Evolutionary conservation across 1,140 invertebrate species (phyloP), one percentile per base, ranked within the genome.

Genomic region (Orchesella cincta): DNA sequence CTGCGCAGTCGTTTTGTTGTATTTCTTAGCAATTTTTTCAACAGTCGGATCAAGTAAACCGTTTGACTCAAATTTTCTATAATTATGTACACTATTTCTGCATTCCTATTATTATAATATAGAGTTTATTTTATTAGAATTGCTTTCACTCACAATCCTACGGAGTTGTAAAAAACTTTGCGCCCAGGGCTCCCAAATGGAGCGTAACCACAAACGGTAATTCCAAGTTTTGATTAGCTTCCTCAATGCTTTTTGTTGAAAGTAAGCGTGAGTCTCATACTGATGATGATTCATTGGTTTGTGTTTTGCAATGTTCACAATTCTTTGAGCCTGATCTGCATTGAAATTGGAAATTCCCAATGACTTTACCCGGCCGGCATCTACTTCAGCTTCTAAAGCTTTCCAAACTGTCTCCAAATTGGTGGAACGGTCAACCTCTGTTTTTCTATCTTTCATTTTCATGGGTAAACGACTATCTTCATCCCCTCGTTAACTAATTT

Each of bases 161-260:
- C 18, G 52, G 29, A 33, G 18, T 33, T 64, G 33, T 54, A 70
- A 34, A 70, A 73, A 8, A 12, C 73, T 75, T 73, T 52, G 64
- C 82, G 77, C n/a, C 90, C 92, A 77, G 89, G 90, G 1, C 91
- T 91, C 0, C 92, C 94, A 1, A 97, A 84, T 0, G 94, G 93
- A 31, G 92, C 91, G 83, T 96, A 97, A 0, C 92, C 94, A 0
- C 91, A 94, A 26, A 97, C 84, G n/a, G 82, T 81, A 18, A 89
- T 86, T 12, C 82, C 81, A 46, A 84, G 80, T 62, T 83, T 62
- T 51, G 82, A 74, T 79, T 88, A 89, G 74, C 83, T 86, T 39
- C 84, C 80, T 20, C 82, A 89, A 79, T 20, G 84, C 77, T 0
- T 82, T 81, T 81, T 89, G 88, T 70, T 87, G 86, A 36, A 87